Evolutionary conservation across 1,140 invertebrate genomes (phyloP).

Genomic region (Halictus rubicundus): DNA sequence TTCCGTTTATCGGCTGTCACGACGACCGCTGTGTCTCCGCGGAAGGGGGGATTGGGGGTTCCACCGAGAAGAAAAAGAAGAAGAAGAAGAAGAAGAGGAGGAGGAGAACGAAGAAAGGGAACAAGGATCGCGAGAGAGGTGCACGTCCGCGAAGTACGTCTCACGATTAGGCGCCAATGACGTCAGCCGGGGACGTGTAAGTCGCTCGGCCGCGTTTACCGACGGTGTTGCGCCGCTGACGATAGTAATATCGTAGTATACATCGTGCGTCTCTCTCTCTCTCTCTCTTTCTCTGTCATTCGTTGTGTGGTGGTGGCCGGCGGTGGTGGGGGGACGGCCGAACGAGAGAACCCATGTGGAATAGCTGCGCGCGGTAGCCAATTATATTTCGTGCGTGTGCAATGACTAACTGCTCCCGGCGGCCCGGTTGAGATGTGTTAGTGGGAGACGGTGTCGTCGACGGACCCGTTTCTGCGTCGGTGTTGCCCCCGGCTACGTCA

Average conservation of each 20-base stretch:
- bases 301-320: constrained; percentile 22
- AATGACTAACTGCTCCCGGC: constrained; percentile 73
- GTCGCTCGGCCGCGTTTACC: constrained; percentile 42
- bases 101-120: too few relatives aligned
- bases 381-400: constrained; percentile 65
- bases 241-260: constrained; percentile 27
- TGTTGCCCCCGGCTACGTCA: constrained; percentile 69
- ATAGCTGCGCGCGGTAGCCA: constrained; percentile 54
- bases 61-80: not conserved
- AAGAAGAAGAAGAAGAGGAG: not conserved
- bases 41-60: too few relatives aligned
- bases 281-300: constrained; percentile 4
- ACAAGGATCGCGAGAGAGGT: constrained; percentile 16
- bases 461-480: constrained; percentile 57
- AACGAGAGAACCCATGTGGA: constrained; percentile 55
- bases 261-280: constrained; percentile 25
- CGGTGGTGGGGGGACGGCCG: constrained; percentile 32
- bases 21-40: too few relatives aligned
- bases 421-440: constrained; percentile 67
- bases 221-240: constrained; percentile 33
- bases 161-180: constrained; percentile 73
- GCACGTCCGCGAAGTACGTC: constrained; percentile 46
- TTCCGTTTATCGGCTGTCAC: not conserved
- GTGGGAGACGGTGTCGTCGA: constrained; percentile 69
- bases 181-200: constrained; percentile 62